A percentile compares a stretch with the other conserved stretches of the same genome.
These are phyloP conservation scores for Sphenopsis melanotis DNA, from an alignment of 2,797 vertebrate species.

Conservation along the genomic window DNA sequence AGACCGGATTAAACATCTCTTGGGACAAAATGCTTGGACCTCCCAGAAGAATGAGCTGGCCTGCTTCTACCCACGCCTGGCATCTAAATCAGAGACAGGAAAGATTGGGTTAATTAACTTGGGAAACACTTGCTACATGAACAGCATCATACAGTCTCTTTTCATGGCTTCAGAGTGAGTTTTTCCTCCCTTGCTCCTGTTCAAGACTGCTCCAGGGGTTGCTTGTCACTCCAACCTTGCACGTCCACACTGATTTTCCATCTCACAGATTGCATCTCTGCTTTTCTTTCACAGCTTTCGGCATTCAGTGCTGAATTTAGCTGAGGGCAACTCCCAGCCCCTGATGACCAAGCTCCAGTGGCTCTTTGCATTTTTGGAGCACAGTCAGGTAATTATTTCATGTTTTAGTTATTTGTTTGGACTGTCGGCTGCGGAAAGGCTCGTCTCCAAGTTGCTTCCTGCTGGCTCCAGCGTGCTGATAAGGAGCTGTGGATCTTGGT, in stretches of 20 bases:
- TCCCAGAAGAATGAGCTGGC: constrained; percentile 79
- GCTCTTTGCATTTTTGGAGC: constrained; percentile 83
- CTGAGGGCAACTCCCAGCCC: constrained; percentile 78
- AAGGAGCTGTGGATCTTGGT: constrained; percentile 52
- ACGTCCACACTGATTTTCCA: not conserved
- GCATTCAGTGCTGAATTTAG: constrained; percentile 77
- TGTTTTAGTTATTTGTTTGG: constrained; percentile 54
- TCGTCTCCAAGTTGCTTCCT: constrained; percentile 62
- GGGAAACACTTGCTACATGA: constrained; percentile 85
- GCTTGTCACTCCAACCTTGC: accelerated
- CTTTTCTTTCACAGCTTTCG: constrained; percentile 75
- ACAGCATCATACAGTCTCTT: constrained; percentile 82
- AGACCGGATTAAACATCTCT: constrained; percentile 79
- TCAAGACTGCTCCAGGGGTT: not conserved
- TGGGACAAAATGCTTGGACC: constrained; percentile 81
- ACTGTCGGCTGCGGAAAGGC: constrained; percentile 55
- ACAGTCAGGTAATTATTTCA: constrained; percentile 79
- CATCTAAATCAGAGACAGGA: constrained; percentile 80
- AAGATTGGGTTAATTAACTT: constrained; percentile 82
- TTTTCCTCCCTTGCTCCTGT: not conserved
- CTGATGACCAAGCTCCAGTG: constrained; percentile 83
- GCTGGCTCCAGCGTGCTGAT: not conserved
- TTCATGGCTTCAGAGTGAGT: constrained; percentile 85
- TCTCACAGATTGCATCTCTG: not conserved
- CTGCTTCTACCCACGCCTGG: constrained; percentile 76